phyloP scores from a whole-genome alignment of 2,113 vertebrate species.

The Jacana jacana region DNA sequence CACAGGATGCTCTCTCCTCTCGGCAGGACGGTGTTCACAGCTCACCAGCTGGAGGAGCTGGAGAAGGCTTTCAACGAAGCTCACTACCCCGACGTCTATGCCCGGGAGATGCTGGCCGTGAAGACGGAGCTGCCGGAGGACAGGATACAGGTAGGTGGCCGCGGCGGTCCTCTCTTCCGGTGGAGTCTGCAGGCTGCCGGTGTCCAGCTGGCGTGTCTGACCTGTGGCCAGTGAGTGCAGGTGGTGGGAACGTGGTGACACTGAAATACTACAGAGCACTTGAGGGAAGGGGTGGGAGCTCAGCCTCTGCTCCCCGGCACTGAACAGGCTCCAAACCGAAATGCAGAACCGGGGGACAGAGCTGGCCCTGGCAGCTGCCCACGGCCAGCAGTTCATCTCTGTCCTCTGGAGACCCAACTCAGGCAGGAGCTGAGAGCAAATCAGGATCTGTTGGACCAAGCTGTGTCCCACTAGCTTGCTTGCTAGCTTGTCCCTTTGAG shows the following conservation, averaged over 20 bases:
- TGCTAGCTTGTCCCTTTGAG: background rate
- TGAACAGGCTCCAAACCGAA: background rate
- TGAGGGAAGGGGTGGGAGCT: background rate
- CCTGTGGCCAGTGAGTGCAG: background rate
- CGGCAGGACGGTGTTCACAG: conserved; percentile 91
- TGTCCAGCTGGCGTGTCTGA: background rate
- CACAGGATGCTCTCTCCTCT: background rate
- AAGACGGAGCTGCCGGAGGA: conserved; percentile 96
- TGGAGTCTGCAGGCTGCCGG: background rate
- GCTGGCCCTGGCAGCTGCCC: background rate
- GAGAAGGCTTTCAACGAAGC: conserved; percentile 96
- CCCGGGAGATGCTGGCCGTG: conserved; percentile 92
- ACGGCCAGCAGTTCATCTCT: background rate
- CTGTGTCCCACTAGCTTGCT: background rate
- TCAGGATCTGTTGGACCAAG: background rate
- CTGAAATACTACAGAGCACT: background rate
- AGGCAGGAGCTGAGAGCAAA: background rate
- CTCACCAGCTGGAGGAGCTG: conserved; percentile 93
- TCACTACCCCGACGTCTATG: conserved; percentile 94
- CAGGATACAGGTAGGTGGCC: conserved; percentile 86
- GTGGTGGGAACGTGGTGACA: background rate
- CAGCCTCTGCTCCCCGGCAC: background rate
- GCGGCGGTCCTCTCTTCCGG: accelerated
- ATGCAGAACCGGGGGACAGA: background rate
- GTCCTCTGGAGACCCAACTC: background rate